Base-by-base conservation (phyloP, 2,888 invertebrate genomes). In the Nemoura dubitans region DNA sequence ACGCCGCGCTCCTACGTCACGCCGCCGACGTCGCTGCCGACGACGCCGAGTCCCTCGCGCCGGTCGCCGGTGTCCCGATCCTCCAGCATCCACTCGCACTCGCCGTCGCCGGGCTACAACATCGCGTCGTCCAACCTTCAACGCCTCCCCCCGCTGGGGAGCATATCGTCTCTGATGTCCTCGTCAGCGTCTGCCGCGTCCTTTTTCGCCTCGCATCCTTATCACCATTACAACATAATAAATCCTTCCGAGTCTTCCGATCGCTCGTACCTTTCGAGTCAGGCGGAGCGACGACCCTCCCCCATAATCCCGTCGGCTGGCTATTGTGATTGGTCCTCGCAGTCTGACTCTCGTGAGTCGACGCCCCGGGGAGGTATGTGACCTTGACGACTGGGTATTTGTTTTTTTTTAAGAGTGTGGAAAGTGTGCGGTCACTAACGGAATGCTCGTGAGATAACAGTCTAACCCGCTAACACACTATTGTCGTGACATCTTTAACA, bases 281-380 rank as follows among this genome's bases (percentile, higher is more conserved):
- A 59, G 78, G 85, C 87, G 42, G 88, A 88, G 27, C 86, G 80
- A 25, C 85, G 84, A 26, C 84, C 87, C 26, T 87, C 87, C 14
- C 88, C 88, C 27, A 30, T 29, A 21, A 83, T 42, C 76, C 86
- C 87, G 28, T 83, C 88, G 27, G 87, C 88, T 29, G 88, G 88
- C 30, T 88, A 88, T 81, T 88, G 88, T 77, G 87, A 86, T 26
- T 88, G 88, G 88, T 86, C 86, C 86, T 86, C 87, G 82, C 87
- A 81, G 36, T 87, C 88, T 26, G 84, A 88, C 85, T 86, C 85
- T 16, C 84, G 84, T 16, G 84, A 86, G 83, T 85, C 81, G 59
- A 43, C 86, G 26, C 85, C 83, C 26, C 85, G 81, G 27, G 82
- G 86, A 87, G 87, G 87, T 87, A 87, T 85, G 87, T 43, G 59